A percentile compares a stretch with the other conserved stretches of the same genome.
phyloP scores from a whole-genome alignment of 1,140 invertebrate species.

The Vanessa tameamea region DNA sequence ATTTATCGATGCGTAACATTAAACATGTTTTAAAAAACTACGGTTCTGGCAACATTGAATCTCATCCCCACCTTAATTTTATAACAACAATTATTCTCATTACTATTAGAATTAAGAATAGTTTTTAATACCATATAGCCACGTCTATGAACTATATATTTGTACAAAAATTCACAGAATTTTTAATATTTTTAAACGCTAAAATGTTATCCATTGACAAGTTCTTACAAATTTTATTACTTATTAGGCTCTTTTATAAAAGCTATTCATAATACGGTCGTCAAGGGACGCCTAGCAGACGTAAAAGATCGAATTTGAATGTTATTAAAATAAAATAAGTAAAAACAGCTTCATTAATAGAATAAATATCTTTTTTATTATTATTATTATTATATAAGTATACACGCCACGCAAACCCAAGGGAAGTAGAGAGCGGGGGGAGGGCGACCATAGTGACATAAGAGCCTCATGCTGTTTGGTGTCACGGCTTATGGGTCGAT shows the following conservation, averaged over 20 bases:
- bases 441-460: too few species aligned
- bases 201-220: background rate
- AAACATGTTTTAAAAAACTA: background rate
- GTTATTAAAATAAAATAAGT: background rate
- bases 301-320: too few species aligned
- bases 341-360: background rate
- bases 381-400: too few species aligned
- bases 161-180: background rate
- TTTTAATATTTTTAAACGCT: background rate
- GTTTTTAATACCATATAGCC: background rate
- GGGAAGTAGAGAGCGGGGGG: too few species aligned
- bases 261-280: too few species aligned
- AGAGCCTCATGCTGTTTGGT: too few species aligned
- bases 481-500: too few species aligned
- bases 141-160: background rate
- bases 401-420: too few species aligned
- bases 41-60: constrained; percentile 22
- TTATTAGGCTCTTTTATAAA: too few species aligned
- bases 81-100: background rate
- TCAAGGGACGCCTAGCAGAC: too few species aligned
- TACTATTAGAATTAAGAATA: constrained; percentile 20
- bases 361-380: background rate
- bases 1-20: background rate
- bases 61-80: constrained; percentile 22
- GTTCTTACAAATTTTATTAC: too few species aligned